Conservation (phyloP, 2,888 invertebrate genomes). For the Heterodera filipjevi region DNA sequence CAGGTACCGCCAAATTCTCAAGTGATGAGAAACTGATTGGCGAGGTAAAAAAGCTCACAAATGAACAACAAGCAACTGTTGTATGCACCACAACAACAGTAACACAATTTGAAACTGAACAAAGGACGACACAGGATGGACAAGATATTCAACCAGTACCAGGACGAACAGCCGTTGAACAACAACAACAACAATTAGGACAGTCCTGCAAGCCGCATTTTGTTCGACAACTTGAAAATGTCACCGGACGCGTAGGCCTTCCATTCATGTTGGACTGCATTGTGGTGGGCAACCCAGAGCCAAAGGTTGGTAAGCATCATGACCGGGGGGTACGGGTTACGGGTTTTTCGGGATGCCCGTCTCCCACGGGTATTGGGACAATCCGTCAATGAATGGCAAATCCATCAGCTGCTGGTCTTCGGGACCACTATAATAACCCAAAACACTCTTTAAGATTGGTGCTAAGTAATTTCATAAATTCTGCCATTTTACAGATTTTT, state of each 20-base stretch:
- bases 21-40: background rate
- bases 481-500: too few species aligned
- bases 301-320: slow-evolving; percentile 59
- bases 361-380: too few species aligned
- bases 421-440: too few species aligned
- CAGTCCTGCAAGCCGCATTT: slow-evolving; percentile 59
- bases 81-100: background rate
- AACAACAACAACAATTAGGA: background rate
- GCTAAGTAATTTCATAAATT: too few species aligned
- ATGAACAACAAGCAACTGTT: background rate
- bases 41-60: background rate
- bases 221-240: slow-evolving; percentile 56
- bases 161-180: background rate
- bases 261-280: slow-evolving; percentile 60
- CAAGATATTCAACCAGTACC: background rate
- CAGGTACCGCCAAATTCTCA: background rate
- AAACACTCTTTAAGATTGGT: too few species aligned
- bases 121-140: background rate
- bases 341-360: too few species aligned
- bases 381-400: too few species aligned
- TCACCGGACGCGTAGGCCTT: slow-evolving; percentile 59
- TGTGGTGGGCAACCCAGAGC: slow-evolving; percentile 67
- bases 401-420: too few species aligned
- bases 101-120: background rate
- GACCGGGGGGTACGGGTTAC: background rate